Evolutionary conservation across 2,797 vertebrate species (phyloP).

Genomic region (Poeciliopsis gracilis): DNA sequence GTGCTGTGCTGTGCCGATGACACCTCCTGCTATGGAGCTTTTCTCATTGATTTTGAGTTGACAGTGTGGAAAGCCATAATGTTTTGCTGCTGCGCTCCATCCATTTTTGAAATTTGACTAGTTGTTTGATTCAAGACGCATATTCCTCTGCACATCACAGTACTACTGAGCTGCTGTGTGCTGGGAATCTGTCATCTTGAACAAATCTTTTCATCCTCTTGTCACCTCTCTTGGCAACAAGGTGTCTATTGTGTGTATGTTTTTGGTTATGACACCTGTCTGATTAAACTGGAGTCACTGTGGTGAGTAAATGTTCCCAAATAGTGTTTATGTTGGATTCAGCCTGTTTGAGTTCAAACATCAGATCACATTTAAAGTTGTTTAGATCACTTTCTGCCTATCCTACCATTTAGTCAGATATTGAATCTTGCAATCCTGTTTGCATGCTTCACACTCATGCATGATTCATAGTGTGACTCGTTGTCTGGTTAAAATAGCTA

Average conservation of each 20-base stretch:
- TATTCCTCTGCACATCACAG: slow-evolving; percentile 41
- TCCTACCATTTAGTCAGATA: slow-evolving; percentile 54
- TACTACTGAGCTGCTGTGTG: slow-evolving; percentile 39
- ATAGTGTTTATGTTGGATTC: slow-evolving; percentile 52
- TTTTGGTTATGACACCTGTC: slow-evolving; percentile 21
- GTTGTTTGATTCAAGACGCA: slow-evolving; percentile 55
- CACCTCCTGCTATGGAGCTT: slow-evolving; percentile 19
- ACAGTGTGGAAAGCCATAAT: slow-evolving; percentile 42
- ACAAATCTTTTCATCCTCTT: slow-evolving; percentile 54
- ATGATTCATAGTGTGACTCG: slow-evolving; percentile 60
- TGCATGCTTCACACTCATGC: slow-evolving; percentile 54
- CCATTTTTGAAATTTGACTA: slow-evolving; percentile 51
- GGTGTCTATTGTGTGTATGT: slow-evolving; percentile 23
- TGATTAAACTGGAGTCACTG: slow-evolving; percentile 33
- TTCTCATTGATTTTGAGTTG: slow-evolving; percentile 33
- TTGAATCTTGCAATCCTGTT: slow-evolving; percentile 45
- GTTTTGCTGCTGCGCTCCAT: slow-evolving; percentile 42
- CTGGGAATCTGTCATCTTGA: slow-evolving; percentile 54
- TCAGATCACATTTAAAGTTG: slow-evolving; percentile 37
- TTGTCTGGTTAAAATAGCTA: slow-evolving; percentile 45
- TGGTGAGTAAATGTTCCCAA: slow-evolving; percentile 30
- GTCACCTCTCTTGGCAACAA: slow-evolving; percentile 48
- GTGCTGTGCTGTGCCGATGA: slow-evolving; percentile 29
- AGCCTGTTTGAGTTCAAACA: slow-evolving; percentile 49
- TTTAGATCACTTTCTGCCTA: slow-evolving; percentile 50